These are phyloP conservation scores for Dromius quadrimaculatus DNA, from an alignment of 2,888 invertebrate species.

Conservation along the genomic window DNA sequence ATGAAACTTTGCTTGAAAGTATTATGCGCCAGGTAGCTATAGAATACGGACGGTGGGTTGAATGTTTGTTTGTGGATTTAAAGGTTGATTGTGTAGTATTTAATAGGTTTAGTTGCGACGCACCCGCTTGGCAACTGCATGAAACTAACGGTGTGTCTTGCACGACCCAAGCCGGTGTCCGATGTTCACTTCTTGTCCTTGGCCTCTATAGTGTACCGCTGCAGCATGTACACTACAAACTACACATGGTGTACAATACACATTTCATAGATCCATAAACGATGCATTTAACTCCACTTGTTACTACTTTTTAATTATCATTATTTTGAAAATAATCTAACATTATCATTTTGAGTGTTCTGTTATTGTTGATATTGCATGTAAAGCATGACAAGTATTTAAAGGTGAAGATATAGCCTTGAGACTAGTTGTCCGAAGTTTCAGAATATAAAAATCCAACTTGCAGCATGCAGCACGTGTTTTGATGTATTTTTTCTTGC, in stretches of 20 bases:
- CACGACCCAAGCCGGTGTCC: constrained; percentile 34
- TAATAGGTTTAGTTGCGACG: constrained; percentile 9
- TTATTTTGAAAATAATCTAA: no score
- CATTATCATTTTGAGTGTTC: no score
- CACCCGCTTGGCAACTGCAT: constrained; percentile 11
- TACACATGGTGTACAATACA: background rate
- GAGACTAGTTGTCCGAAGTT: constrained; percentile 58
- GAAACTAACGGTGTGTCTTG: constrained; percentile 32
- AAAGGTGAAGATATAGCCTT: constrained; percentile 56
- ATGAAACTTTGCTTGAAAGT: constrained; percentile 7
- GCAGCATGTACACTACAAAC: constrained; percentile 6
- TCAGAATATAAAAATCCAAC: constrained; percentile 48
- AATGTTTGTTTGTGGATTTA: background rate
- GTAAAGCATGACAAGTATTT: constrained; percentile 25
- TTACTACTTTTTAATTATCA: no score
- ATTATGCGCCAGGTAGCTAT: constrained; percentile 1
- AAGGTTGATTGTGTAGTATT: background rate
- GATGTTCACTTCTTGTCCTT: constrained; percentile 47
- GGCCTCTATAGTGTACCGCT: constrained; percentile 48
- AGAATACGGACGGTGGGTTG: background rate
- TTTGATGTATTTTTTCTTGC: constrained; percentile 63
- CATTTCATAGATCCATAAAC: no score
- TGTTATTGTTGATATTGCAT: background rate
- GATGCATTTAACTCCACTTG: no score
- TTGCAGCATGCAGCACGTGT: constrained; percentile 22